Conservation (phyloP, 2,888 invertebrate genomes). For the Eupelmus urozonus region DNA sequence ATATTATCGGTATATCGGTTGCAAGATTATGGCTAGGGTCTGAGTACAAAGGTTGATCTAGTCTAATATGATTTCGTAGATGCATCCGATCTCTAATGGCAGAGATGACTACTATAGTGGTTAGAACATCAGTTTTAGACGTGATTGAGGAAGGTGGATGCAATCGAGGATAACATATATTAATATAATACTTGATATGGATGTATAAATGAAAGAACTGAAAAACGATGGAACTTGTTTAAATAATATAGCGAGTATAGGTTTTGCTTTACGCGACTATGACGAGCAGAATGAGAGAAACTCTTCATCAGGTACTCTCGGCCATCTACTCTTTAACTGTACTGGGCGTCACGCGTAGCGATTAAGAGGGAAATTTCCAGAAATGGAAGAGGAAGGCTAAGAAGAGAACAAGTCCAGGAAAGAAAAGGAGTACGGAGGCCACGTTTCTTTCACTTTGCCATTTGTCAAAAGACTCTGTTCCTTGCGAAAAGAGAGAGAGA, state of each 20-base stretch:
- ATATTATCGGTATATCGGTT: too few species aligned
- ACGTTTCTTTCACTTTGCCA: constrained; percentile 39
- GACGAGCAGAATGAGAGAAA: constrained; percentile 25
- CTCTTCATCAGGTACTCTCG: constrained; percentile 24
- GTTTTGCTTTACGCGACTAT: not conserved
- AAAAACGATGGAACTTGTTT: constrained; percentile 3
- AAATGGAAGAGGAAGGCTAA: not conserved
- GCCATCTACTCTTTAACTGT: not conserved
- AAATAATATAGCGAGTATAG: constrained; percentile 10
- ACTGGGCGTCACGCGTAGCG: not conserved
- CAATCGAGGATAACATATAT: too few species aligned
- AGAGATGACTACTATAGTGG: too few species aligned
- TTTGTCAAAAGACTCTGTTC: constrained; percentile 43
- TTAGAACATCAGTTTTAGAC: too few species aligned
- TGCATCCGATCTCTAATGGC: too few species aligned
- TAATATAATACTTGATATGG: too few species aligned
- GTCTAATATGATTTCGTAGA: too few species aligned
- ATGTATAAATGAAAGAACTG: not conserved
- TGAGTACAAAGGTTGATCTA: too few species aligned
- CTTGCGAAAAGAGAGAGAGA: too few species aligned
- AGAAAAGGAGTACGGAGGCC: constrained; percentile 9
- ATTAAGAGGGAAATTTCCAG: constrained; percentile 45
- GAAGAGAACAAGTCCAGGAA: not conserved
- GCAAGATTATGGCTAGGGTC: too few species aligned
- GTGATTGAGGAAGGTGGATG: too few species aligned